Conservation (phyloP, 1,140 invertebrate genomes). For the Brachionus rubens region DNA sequence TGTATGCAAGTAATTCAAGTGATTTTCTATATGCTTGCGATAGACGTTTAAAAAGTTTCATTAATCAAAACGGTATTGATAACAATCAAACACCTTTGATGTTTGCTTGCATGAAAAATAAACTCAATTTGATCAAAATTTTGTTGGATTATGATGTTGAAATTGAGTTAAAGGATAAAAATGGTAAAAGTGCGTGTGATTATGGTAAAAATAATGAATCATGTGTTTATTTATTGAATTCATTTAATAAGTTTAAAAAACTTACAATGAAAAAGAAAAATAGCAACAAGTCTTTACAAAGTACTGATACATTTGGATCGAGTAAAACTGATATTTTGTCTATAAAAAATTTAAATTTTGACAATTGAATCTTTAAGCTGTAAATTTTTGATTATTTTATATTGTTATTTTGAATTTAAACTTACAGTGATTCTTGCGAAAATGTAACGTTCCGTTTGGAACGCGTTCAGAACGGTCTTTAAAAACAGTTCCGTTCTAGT, state of each 20-base stretch:
- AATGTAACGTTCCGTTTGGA: no score
- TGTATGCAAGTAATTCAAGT: constrained; percentile 22
- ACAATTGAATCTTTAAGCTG: no score
- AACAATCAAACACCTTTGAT: constrained; percentile 11
- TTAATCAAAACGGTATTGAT: constrained; percentile 7
- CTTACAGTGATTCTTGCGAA: no score
- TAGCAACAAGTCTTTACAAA: no score
- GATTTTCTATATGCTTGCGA: not conserved
- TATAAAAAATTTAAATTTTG: no score
- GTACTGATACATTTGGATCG: no score
- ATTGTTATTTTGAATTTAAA: no score
- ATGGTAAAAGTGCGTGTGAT: constrained; percentile 15
- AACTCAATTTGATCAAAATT: constrained; percentile 20
- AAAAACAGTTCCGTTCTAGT: no score
- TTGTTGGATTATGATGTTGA: constrained; percentile 10
- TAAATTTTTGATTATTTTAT: no score
- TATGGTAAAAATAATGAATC: constrained; percentile 34
- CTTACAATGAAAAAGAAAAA: constrained; percentile 37
- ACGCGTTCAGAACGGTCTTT: no score
- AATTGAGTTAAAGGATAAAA: not conserved
- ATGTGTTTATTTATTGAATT: constrained; percentile 13
- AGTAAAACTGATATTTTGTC: no score
- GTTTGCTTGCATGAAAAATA: constrained; percentile 41
- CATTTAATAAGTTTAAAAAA: constrained; percentile 15
- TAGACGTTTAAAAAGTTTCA: not conserved